phyloP scores from a whole-genome alignment of 2,113 vertebrate genomes.

The Dicaeum eximium region DNA sequence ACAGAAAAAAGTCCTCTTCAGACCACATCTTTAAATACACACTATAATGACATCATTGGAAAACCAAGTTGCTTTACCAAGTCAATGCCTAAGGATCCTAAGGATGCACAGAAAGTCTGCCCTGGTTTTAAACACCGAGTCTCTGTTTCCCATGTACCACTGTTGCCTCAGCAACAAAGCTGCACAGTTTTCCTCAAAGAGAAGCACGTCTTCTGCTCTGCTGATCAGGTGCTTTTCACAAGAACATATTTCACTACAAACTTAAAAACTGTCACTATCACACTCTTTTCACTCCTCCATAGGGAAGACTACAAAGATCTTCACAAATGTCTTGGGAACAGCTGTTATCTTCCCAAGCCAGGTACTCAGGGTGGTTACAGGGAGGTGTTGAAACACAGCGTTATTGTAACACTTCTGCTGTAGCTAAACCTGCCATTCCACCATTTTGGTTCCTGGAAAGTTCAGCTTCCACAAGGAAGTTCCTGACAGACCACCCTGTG shows the following conservation, averaged over 20 bases:
- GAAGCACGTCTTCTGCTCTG: background rate
- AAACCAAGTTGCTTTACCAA: background rate
- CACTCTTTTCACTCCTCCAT: background rate
- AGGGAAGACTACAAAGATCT: background rate
- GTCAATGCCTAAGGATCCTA: background rate
- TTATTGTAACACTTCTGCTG: background rate
- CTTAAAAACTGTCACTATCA: background rate
- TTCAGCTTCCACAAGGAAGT: background rate
- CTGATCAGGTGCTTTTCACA: background rate
- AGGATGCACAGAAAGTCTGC: background rate
- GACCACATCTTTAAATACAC: background rate
- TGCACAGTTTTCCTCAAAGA: background rate
- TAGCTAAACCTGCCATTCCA: background rate
- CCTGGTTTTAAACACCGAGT: background rate
- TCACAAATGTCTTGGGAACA: background rate
- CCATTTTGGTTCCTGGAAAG: background rate
- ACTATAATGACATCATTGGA: background rate
- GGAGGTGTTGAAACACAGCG: background rate
- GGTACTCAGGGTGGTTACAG: background rate
- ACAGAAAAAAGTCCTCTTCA: background rate
- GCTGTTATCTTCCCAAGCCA: background rate
- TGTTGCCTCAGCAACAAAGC: slow-evolving; percentile 32
- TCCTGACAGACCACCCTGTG: background rate
- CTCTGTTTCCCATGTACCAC: background rate
- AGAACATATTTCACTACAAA: background rate